Evolutionary conservation across 2,113 vertebrate species (phyloP), one percentile per base, ranked within the genome.

Genomic region (Myiagra hebetior): DNA sequence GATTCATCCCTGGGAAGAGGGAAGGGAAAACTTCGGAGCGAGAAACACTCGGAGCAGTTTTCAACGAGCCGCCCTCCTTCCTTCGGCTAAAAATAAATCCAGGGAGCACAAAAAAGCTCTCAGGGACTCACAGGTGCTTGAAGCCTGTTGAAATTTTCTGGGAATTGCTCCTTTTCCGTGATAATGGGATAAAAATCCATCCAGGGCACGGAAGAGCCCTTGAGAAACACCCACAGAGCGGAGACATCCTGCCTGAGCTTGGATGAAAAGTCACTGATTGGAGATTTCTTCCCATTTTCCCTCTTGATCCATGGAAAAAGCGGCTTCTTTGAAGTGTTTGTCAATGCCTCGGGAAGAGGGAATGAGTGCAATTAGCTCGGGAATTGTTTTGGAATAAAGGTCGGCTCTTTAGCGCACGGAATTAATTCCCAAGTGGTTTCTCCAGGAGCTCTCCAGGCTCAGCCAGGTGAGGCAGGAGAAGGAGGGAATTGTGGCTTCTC

Each of bases 1-100:
- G 27, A 63, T 8, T 33, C 53, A 10, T 6, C 28, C 26, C 30
- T 2, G 39, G 57, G 31, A 55, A 53, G 53, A 0, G 0, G 19
- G 35, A 24, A 86, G 62, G 22, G 39, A 52, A 44, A 69, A 6
- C 44, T 59, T 11, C 0, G 8, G 21, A 31, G 16, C 0, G 2
- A 26, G 50, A 35, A 24, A 11, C 15, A 0, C 21, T 65, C 1
- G 2, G 19, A 22, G 16, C 16, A 1, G 7, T 42, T 69, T 50
- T 11, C 69, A 50, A 2, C 13, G 10, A 79, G 41, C 41, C 10
- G 24, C 47, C 44, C 44, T 39, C 7, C 0, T 7, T 63, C 35
- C 35, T 30, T 13, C 1, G 9, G 39, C 69, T 72, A 14, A 81
- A 55, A 96, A 88, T 76, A 90, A 85, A 85, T 28, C 28, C 49